Base-by-base conservation (phyloP, 2,888 invertebrate species). In the Drosophila sordidapex region DNA sequence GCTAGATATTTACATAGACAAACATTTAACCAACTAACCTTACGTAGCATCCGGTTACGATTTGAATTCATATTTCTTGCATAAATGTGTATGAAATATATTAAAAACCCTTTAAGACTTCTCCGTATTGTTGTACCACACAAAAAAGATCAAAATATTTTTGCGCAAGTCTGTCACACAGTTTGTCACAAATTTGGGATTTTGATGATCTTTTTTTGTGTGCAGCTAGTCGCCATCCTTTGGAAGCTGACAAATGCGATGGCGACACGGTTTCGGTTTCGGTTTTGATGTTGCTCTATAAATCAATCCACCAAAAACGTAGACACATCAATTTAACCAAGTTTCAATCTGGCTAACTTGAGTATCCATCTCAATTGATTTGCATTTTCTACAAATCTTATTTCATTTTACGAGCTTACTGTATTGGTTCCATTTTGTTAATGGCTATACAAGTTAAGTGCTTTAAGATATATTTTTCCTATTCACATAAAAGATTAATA, bases 1-100 rank as follows among this genome's bases (percentile, higher is more conserved):
- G 85, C 85, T 76, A 85, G 83, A 85, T 76, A 71, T 83, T 83
- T 70, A 70, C 73, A 83, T 85, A 82, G 68, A 49, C 48, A 53
- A 75, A 51, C 57, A 79, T 74, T 70, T 54, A 65, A 21, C 51
- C 60, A 60, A 49, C 53, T 52, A 57, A 46, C 67, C 27, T 54
- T 49, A 40, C 7, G 13, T 21, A 36, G 53, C 70, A 54, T 67
- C 62, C 53, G 76, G 60, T 48, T 70, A 13, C 62, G 31, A 15
- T 51, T 51, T 36, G 21, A 13, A 27, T 21, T 52, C 48, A 57
- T 49, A 40, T n/a, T 33, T 13, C 18, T 64, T 64, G 6, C 29
- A 13, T 38, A 54, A 36, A 58, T 57, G 35, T 57, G 38, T 62
- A 29, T 33, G 33, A 21, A 40, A 65, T 72, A 46, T 25, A 58